Conservation (phyloP, 2,888 invertebrate species). For the Drosophila anomelani region DNA sequence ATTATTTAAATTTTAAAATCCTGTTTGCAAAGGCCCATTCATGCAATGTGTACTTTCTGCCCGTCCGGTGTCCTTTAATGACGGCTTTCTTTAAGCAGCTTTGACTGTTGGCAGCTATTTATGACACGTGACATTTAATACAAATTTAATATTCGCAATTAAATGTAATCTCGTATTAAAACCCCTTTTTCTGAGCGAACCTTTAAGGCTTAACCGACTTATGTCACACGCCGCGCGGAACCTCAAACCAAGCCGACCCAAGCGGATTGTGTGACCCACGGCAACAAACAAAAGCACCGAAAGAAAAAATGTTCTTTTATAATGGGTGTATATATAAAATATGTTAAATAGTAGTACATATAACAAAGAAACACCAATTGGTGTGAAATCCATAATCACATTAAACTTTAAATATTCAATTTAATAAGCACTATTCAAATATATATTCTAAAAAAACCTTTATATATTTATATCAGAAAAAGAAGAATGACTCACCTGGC, state of each 20-base stretch:
- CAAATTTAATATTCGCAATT: slow-evolving; percentile 45
- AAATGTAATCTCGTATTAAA: slow-evolving; percentile 40
- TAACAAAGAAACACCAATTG: background rate
- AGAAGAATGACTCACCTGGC: slow-evolving; percentile 93
- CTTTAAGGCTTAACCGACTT: slow-evolving; percentile 30
- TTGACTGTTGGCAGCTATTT: slow-evolving; percentile 26
- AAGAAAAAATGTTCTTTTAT: background rate
- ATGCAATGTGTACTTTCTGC: background rate
- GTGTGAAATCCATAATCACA: background rate
- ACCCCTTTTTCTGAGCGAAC: slow-evolving; percentile 21
- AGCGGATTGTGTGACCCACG: slow-evolving; percentile 3
- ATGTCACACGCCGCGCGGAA: slow-evolving; percentile 9
- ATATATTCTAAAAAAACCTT: background rate
- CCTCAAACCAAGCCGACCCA: background rate
- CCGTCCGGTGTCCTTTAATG: background rate
- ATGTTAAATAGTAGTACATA: background rate
- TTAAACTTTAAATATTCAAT: background rate
- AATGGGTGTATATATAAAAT: background rate
- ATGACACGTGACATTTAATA: slow-evolving; percentile 40
- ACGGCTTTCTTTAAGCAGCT: slow-evolving; percentile 24
- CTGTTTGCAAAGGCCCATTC: background rate
- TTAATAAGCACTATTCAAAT: background rate
- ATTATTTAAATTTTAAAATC: background rate
- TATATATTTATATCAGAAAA: no score
- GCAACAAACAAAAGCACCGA: background rate